These are phyloP conservation scores for Philereme vetulata DNA, from an alignment of 2,888 invertebrate species.

Conservation along the genomic window DNA sequence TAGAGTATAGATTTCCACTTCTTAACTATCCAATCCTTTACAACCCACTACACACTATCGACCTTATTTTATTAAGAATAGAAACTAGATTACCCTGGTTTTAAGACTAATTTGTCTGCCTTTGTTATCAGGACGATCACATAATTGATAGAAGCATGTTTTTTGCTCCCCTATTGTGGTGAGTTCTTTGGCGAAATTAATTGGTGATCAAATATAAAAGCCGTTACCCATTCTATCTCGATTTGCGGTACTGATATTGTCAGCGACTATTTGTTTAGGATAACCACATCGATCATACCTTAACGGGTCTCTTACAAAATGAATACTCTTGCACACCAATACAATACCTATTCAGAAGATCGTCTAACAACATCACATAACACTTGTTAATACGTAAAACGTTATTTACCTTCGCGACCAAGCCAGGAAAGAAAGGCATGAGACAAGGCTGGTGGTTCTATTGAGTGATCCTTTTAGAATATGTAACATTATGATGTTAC, in stretches of 20 bases:
- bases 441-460: too few species aligned
- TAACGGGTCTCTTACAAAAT: too few species aligned
- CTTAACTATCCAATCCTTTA: slow-evolving; percentile 20
- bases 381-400: too few species aligned
- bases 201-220: slow-evolving; percentile 61
- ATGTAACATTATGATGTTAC: too few species aligned
- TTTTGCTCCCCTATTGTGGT: slow-evolving; percentile 52
- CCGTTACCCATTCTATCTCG: slow-evolving; percentile 63
- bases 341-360: too few species aligned
- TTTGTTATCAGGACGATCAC: slow-evolving; percentile 34
- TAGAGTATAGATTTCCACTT: not conserved
- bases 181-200: slow-evolving; percentile 52
- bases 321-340: too few species aligned
- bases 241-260: slow-evolving; percentile 52
- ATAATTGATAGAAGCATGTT: slow-evolving; percentile 62
- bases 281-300: not conserved
- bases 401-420: too few species aligned
- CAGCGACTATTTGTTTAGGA: slow-evolving; percentile 35
- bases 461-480: too few species aligned
- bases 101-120: slow-evolving; percentile 13
- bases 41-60: slow-evolving; percentile 1
- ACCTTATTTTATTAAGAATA: slow-evolving; percentile 6
- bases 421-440: too few species aligned
- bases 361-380: too few species aligned
- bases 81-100: slow-evolving; percentile 5